Percentiles rank a stretch among this genome's conserved stretches.
These are phyloP conservation scores for Columba livia DNA, from an alignment of 2,113 vertebrate species.

Conservation along the genomic window DNA sequence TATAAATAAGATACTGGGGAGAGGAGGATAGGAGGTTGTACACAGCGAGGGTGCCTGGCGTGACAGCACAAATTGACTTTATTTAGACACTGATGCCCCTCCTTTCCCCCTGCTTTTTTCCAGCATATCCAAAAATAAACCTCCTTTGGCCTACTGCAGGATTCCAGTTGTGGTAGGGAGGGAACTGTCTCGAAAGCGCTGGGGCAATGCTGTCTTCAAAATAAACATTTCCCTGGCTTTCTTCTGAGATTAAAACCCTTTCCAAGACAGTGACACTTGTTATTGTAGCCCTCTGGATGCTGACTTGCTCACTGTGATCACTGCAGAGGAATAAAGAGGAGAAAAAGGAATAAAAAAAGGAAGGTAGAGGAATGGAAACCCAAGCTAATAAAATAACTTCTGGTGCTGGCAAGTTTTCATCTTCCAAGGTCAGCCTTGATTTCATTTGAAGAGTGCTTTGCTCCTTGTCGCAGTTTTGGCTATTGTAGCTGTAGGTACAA, in stretches of 20 bases:
- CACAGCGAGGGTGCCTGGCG: background rate
- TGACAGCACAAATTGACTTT: background rate
- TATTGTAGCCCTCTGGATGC: background rate
- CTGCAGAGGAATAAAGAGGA: background rate
- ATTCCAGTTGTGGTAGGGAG: background rate
- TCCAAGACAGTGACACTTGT: background rate
- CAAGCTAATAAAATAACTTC: background rate
- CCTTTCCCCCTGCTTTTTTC: background rate
- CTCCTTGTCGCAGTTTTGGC: constrained; percentile 50
- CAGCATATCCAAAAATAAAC: background rate
- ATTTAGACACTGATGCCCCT: background rate
- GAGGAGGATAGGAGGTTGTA: background rate
- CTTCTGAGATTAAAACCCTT: background rate
- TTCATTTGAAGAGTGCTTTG: constrained; percentile 17
- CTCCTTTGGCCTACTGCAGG: background rate
- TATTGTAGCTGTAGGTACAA: background rate
- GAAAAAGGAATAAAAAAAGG: background rate
- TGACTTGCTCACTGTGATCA: background rate
- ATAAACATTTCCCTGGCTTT: background rate
- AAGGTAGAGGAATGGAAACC: background rate
- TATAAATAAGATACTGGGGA: background rate
- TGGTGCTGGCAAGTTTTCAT: constrained; percentile 9
- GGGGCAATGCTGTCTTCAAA: background rate
- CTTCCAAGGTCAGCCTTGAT: constrained; percentile 49
- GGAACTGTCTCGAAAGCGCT: background rate